A percentile compares a stretch with the other conserved stretches of the same genome.
Conservation (phyloP, 2,113 vertebrate species). For the Lucifuga dentata region DNA sequence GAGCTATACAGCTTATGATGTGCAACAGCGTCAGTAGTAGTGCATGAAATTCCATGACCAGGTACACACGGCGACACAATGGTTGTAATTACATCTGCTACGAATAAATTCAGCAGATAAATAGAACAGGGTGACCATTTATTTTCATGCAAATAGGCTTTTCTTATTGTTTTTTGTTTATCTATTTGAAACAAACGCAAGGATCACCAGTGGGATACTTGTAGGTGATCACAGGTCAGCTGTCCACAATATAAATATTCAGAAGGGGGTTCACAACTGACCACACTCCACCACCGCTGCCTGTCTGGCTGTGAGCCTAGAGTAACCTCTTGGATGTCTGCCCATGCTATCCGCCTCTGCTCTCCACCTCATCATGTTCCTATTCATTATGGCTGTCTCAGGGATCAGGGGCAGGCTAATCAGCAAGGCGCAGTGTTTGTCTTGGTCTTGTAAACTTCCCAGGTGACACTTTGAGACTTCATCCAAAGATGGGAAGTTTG, state of each 20-base stretch:
- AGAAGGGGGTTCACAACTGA: slow-evolving; percentile 54
- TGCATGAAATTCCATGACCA: slow-evolving; percentile 30
- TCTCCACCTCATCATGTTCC: slow-evolving; percentile 64
- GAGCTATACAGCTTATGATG: slow-evolving; percentile 33
- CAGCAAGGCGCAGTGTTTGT: slow-evolving; percentile 52
- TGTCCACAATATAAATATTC: slow-evolving; percentile 69
- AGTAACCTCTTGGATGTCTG: slow-evolving; percentile 76
- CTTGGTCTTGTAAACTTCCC: slow-evolving; percentile 45
- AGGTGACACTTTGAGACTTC: slow-evolving; percentile 24
- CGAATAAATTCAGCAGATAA: slow-evolving; percentile 3
- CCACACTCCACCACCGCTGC: slow-evolving; percentile 64
- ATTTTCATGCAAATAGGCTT: neutral
- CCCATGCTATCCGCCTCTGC: slow-evolving; percentile 71
- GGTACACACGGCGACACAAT: slow-evolving; percentile 16
- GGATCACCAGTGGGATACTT: slow-evolving; percentile 64
- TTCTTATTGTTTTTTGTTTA: neutral
- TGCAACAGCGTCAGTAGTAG: slow-evolving; percentile 34
- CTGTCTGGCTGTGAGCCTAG: slow-evolving; percentile 68
- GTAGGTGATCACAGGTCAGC: slow-evolving; percentile 64
- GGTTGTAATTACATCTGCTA: slow-evolving; percentile 34
- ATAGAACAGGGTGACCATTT: neutral
- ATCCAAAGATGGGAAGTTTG: slow-evolving; percentile 22
- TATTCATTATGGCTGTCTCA: slow-evolving; percentile 70
- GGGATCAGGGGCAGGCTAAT: slow-evolving; percentile 51
- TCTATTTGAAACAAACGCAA: neutral